Evolutionary conservation across 2,113 vertebrate genomes (phyloP).

Genomic region (Myiagra hebetior): DNA sequence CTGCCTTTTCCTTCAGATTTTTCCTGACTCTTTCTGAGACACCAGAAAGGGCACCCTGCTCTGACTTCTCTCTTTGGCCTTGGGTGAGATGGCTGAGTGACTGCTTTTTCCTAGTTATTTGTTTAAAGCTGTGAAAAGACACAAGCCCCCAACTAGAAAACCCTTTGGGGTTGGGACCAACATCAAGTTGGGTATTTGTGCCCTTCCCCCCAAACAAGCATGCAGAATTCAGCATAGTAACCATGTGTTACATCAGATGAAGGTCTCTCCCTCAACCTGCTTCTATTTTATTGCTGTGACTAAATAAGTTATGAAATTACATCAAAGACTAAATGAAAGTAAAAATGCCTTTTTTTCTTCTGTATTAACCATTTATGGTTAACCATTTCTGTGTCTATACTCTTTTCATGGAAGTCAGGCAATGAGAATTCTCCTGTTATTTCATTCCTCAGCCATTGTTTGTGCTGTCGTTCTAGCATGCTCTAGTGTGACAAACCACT

Average conservation of each 20-base stretch:
- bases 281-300: neutral
- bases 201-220: neutral
- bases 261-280: neutral
- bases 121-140: neutral
- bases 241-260: neutral
- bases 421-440: neutral
- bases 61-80: neutral
- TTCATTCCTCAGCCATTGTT: neutral
- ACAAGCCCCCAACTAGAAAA: neutral
- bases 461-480: neutral
- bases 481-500: neutral
- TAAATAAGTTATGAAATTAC: neutral
- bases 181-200: rapidly evolving
- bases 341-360: neutral
- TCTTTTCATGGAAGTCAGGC: neutral
- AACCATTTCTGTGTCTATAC: neutral
- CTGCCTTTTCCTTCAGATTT: neutral
- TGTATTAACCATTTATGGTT: neutral
- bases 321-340: neutral
- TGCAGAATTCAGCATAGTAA: neutral
- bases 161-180: rapidly evolving
- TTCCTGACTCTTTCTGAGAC: neutral
- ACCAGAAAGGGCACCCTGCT: neutral
- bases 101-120: neutral
- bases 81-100: neutral